Evolutionary conservation across 2,888 invertebrate species (phyloP), one percentile per base, ranked within the genome.

Genomic region (Maniola hyperantus): DNA sequence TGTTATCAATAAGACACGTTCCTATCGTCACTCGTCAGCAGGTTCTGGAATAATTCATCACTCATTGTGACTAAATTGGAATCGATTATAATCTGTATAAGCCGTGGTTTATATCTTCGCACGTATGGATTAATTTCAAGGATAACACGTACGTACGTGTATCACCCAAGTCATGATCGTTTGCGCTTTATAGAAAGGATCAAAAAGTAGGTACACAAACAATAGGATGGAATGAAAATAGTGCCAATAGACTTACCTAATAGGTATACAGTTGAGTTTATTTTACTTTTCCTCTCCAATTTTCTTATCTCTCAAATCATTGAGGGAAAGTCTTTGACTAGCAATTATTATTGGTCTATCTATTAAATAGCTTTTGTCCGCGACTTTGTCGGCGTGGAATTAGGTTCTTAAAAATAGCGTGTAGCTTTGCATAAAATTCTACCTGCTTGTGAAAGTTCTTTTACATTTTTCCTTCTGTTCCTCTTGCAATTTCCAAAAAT

Each of bases 11-110:
- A 26, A 26, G 48, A 48, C 33, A 60, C 46, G 44, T 15, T 46
- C n/a, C n/a, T 15, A 34, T 15, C 60, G 48, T 33, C n/a, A 15
- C 48, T 33, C 59, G 18, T 18, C 60, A 34, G 7, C 15, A 42
- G 20, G 6, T 11, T 42, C 57, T 42, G 39, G 57, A 57, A 42
- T 54, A 54, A 54, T 54, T 57, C 20, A 42, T 55, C 55, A 57
- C 20, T 57, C 57, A 57, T 57, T 57, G 20, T 13, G 57, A 11
- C 57, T 54, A 57, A 57, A 39, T 20, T 77, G 75, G 77, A 88
- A 88, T 87, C 85, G 85, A 89, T 89, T 87, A 84, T 81, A 76
- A 79, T 82, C 82, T 79, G 83, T 77, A 83, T 85, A 82, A 83
- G 81, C 82, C 77, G 75, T 73, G 78, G 78, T 76, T 78, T 82